These are phyloP conservation scores for Cremastobaeus sp. DNA, from an alignment of 2,888 invertebrate genomes.

Conservation along the genomic window DNA sequence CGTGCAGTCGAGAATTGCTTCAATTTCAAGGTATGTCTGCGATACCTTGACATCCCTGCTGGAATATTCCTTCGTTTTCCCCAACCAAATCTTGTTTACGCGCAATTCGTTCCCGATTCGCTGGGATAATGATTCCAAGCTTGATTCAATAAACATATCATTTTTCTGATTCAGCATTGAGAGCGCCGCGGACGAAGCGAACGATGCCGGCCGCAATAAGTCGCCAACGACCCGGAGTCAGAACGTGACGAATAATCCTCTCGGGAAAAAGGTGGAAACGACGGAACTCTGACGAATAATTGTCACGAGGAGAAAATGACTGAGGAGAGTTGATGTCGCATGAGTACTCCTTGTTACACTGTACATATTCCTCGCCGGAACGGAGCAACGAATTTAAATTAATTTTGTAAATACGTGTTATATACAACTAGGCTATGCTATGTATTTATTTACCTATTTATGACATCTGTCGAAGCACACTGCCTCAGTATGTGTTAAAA, in stretches of 20 bases:
- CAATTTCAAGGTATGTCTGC: slow-evolving; percentile 72
- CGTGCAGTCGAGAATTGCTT: slow-evolving; percentile 71
- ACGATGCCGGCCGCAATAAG: slow-evolving; percentile 58
- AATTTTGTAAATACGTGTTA: slow-evolving; percentile 51
- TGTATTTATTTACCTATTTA: slow-evolving; percentile 47
- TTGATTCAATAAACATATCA: slow-evolving; percentile 30
- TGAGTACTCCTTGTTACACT: slow-evolving; percentile 23
- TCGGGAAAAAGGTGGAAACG: slow-evolving; percentile 75
- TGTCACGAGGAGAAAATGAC: slow-evolving; percentile 53
- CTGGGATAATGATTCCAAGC: too few relatives aligned
- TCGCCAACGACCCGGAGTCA: slow-evolving; percentile 67
- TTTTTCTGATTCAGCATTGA: slow-evolving; percentile 69
- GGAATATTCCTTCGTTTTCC: too few relatives aligned
- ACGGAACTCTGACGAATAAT: slow-evolving; percentile 70
- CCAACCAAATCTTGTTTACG: too few relatives aligned
- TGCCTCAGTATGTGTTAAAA: too few relatives aligned
- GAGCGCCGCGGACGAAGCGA: slow-evolving; percentile 68
- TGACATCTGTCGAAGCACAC: neutral
- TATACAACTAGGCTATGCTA: slow-evolving; percentile 18
- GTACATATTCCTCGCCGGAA: too few relatives aligned
- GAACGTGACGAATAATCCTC: slow-evolving; percentile 72
- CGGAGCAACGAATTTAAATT: slow-evolving; percentile 21
- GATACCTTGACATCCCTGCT: neutral
- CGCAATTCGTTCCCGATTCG: too few relatives aligned
- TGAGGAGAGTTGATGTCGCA: slow-evolving; percentile 54